These are phyloP conservation scores for Mus minutoides DNA, from an alignment of 2,797 vertebrate species.

Conservation along the genomic window DNA sequence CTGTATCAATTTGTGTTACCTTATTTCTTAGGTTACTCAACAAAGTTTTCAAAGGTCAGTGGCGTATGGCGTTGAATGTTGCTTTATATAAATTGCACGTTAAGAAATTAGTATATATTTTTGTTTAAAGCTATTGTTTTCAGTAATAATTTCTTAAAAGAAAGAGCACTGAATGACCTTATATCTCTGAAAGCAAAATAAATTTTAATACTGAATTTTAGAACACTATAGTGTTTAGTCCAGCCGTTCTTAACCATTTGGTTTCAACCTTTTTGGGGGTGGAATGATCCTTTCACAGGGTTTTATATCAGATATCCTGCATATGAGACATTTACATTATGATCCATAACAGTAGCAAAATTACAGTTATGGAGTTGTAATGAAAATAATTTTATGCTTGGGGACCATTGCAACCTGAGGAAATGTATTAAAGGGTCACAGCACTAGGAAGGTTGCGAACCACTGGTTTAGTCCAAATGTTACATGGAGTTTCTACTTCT, in stretches of 20 bases:
- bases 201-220: conserved; percentile 12
- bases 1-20: background rate
- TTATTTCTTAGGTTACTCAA: conserved; percentile 11
- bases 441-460: background rate
- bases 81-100: conserved; percentile 2
- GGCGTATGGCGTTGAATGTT: background rate
- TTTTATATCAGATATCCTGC: too few relatives aligned
- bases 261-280: too few relatives aligned
- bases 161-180: background rate
- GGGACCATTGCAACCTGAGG: background rate
- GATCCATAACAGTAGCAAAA: background rate
- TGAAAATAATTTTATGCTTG: background rate
- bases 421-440: too few relatives aligned
- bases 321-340: too few relatives aligned
- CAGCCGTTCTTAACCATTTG: background rate
- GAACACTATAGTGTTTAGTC: background rate
- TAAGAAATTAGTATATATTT: conserved; percentile 5
- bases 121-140: conserved; percentile 27
- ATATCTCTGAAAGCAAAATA: conserved; percentile 7
- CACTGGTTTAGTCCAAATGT: background rate
- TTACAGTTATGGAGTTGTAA: background rate
- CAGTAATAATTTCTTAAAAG: background rate
- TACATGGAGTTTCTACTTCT: conserved; percentile 37
- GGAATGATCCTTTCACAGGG: too few relatives aligned
- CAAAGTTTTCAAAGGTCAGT: background rate